Evolutionary conservation across 2,888 invertebrate genomes (phyloP), one percentile per base, ranked within the genome.

Genomic region (Brenthis ino): DNA sequence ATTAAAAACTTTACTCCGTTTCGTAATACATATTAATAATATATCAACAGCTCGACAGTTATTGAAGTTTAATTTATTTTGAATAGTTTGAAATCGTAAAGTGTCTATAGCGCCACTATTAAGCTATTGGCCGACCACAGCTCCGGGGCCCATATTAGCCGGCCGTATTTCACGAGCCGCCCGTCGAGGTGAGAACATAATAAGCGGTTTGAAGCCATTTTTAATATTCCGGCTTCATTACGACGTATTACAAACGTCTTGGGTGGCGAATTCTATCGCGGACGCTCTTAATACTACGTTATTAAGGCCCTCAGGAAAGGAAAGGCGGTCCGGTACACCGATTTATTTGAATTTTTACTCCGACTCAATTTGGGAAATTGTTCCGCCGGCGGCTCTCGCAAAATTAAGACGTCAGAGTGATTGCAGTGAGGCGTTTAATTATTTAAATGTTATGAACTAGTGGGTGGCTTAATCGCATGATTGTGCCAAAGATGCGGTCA

Each of bases 191-290:
- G 92, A 91, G 92, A 93, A 92, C 90, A 87, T 92, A 92, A 93
- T 93, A 91, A 92, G 92, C 90, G 87, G 93, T 89, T 90, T 80
- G 88, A 82, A 77, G 80, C 88, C 91, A 91, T 91, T 93, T 92
- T 93, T 93, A 93, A 92, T 93, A 91, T 91, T 92, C 91, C 85
- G 82, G 90, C 91, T 90, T 93, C 91, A 91, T 93, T 92, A 93
- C 90, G 86, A 85, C 89, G 86, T 90, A 93, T 93, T 92, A 91
- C 90, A 88, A 87, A 86, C 92, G 88, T 91, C 92, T 91, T 93
- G 92, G 92, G 92, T 93, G 92, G 92, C 90, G 91, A 91, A 91
- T 92, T 91, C 91, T 91, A 92, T 91, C 89, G 92, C 91, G 90
- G 86, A 87, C 90, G 88, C 85, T 87, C 89, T 88, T 92, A 91